Evolutionary conservation across 1,140 invertebrate species (phyloP).

Genomic region (Drosophila lowei): DNA sequence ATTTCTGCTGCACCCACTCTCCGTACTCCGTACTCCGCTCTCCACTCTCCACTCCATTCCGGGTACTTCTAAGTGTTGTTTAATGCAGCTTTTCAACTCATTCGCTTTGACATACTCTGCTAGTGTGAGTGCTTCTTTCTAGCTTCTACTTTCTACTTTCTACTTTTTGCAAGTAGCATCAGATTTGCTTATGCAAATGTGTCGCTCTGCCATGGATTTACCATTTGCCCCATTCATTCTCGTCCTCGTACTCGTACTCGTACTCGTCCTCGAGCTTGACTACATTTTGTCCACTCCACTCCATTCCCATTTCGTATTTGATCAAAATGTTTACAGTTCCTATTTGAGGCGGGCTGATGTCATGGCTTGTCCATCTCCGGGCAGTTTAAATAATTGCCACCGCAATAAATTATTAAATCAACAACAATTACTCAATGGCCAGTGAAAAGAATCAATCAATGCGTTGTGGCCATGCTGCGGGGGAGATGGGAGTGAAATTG

Average conservation of each 20-base stretch:
- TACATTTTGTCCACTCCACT: too few relatives aligned
- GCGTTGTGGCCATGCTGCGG: slow-evolving; percentile 11
- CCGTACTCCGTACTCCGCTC: background rate
- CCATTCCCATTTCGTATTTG: background rate
- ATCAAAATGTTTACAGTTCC: slow-evolving; percentile 36
- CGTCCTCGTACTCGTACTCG: background rate
- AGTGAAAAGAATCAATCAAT: slow-evolving; percentile 70
- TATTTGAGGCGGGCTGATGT: slow-evolving; percentile 53
- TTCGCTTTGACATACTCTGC: slow-evolving; percentile 34
- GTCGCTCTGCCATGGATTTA: slow-evolving; percentile 52
- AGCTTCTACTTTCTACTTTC: slow-evolving; percentile 7
- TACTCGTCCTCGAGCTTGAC: background rate
- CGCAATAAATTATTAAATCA: slow-evolving; percentile 78
- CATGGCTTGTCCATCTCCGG: slow-evolving; percentile 29
- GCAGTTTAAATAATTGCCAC: slow-evolving; percentile 71
- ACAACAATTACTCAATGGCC: slow-evolving; percentile 72
- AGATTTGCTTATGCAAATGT: slow-evolving; percentile 68
- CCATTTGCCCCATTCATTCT: slow-evolving; percentile 38
- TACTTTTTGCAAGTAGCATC: slow-evolving; percentile 35
- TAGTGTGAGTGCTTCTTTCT: slow-evolving; percentile 4
- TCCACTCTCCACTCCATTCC: background rate
- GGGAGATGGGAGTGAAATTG: slow-evolving; percentile 27
- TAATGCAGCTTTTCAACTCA: slow-evolving; percentile 71
- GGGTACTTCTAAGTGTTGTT: slow-evolving; percentile 58
- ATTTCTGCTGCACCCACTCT: slow-evolving; percentile 63